Conservation (phyloP, 2,797 vertebrate genomes). For the Hozukius guyotensis region DNA sequence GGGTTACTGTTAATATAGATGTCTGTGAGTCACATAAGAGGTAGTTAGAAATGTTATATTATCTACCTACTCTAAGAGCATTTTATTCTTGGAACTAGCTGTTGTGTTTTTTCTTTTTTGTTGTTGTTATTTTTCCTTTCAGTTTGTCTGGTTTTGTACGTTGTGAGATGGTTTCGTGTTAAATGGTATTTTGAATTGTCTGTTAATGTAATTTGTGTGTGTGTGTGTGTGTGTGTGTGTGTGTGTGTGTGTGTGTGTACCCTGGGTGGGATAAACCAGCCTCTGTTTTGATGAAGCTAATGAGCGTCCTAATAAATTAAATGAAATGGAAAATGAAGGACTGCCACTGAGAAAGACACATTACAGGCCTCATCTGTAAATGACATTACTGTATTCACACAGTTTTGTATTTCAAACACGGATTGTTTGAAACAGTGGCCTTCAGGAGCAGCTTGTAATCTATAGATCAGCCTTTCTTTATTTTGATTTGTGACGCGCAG, state of each 20-base stretch:
- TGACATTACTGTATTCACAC: not conserved
- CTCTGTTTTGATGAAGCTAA: not conserved
- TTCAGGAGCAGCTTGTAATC: not conserved
- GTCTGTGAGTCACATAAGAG: not conserved
- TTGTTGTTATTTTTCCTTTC: not conserved
- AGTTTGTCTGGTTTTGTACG: not conserved
- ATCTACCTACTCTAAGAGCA: not conserved
- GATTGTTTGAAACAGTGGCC: not conserved
- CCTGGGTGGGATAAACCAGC: not conserved
- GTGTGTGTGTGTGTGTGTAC: not conserved
- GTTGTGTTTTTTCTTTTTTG: not conserved
- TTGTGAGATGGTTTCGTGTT: not conserved
- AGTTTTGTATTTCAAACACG: not conserved
- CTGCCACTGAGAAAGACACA: not conserved
- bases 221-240: not conserved
- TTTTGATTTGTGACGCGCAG: not conserved
- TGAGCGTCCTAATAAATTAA: not conserved
- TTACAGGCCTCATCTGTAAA: not conserved
- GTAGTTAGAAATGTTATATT: not conserved
- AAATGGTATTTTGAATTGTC: not conserved
- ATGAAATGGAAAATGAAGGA: not conserved
- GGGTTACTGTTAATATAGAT: not conserved
- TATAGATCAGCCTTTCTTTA: not conserved
- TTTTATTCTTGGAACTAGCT: not conserved
- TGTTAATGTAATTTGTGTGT: not conserved